Evolutionary conservation across 2,797 vertebrate genomes (phyloP).

Genomic region (Etheostoma perlongum): DNA sequence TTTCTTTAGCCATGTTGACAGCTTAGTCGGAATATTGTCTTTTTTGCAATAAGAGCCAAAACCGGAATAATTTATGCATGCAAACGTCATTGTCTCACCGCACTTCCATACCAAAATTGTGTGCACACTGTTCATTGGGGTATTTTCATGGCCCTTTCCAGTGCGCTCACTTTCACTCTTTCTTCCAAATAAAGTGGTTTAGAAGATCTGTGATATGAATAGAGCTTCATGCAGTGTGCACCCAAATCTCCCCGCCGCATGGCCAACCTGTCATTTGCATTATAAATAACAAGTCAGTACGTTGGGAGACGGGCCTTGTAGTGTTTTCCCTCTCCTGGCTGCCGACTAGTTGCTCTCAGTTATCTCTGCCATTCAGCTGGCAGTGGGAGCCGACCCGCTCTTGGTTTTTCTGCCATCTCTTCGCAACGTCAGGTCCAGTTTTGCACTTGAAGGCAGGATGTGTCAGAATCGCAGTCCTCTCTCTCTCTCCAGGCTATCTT

Average conservation of each 20-base stretch:
- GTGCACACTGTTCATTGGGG: neutral
- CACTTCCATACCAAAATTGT: neutral
- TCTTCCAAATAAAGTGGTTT: neutral
- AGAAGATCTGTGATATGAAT: neutral
- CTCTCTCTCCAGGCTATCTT: slow-evolving; percentile 58
- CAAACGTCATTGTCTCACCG: too few relatives aligned
- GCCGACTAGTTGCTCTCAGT: slow-evolving; percentile 58
- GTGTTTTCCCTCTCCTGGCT: slow-evolving; percentile 48
- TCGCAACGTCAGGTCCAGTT: slow-evolving; percentile 73
- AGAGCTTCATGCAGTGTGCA: slow-evolving; percentile 20
- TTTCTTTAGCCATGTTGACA: too few relatives aligned
- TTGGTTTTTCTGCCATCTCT: slow-evolving; percentile 49
- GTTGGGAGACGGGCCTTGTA: slow-evolving; percentile 52
- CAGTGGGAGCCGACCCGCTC: slow-evolving; percentile 50
- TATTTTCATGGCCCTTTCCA: neutral
- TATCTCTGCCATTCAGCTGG: slow-evolving; percentile 62
- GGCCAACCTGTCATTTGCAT: slow-evolving; percentile 73
- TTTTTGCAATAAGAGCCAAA: too few relatives aligned
- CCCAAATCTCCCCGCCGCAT: slow-evolving; percentile 21
- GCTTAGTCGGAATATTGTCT: too few relatives aligned
- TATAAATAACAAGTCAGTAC: slow-evolving; percentile 62
- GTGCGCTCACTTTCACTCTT: neutral
- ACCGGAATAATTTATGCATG: too few relatives aligned
- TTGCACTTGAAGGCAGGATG: slow-evolving; percentile 75
- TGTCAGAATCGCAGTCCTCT: slow-evolving; percentile 73